A percentile compares a stretch with the other conserved stretches of the same genome.
Evolutionary conservation across 2,797 vertebrate genomes (phyloP).

Genomic region (Myotis myotis): DNA sequence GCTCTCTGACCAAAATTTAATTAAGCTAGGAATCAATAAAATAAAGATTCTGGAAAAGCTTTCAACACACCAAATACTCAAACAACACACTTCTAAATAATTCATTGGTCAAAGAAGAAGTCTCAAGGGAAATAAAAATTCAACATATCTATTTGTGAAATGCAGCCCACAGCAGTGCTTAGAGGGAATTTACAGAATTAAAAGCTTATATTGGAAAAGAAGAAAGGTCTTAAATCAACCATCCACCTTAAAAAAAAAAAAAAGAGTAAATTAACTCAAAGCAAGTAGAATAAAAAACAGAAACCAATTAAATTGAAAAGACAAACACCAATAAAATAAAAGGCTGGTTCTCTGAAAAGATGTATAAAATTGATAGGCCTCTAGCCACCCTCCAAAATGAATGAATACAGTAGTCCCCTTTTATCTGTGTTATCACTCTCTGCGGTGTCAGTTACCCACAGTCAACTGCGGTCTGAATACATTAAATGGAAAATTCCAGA

Average conservation of each 20-base stretch:
- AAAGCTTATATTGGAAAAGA: slow-evolving; percentile 7
- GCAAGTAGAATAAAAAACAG: slow-evolving; percentile 37
- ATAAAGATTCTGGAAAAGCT: slow-evolving; percentile 13
- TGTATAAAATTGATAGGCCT: neutral
- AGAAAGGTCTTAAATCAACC: neutral
- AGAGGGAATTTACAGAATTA: neutral
- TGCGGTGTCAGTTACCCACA: neutral
- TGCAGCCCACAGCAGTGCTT: neutral
- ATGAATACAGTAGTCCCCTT: neutral
- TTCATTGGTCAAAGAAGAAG: neutral
- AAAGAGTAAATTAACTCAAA: slow-evolving; percentile 26
- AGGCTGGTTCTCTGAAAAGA: neutral
- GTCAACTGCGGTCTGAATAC: neutral
- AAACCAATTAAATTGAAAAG: slow-evolving; percentile 10
- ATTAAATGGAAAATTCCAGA: neutral
- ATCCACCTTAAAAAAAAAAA: slow-evolving; percentile 7
- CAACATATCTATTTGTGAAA: neutral
- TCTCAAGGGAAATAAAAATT: slow-evolving; percentile 28
- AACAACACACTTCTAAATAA: slow-evolving; percentile 46
- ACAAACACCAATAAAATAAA: slow-evolving; percentile 38
- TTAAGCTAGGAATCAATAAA: slow-evolving; percentile 47
- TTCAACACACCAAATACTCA: neutral
- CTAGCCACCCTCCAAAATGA: neutral
- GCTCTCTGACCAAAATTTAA: slow-evolving; percentile 11
- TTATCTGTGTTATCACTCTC: neutral